Evolutionary conservation across 2,888 invertebrate genomes (phyloP), one percentile per base, ranked within the genome.

Genomic region (Ochropleura plecta): DNA sequence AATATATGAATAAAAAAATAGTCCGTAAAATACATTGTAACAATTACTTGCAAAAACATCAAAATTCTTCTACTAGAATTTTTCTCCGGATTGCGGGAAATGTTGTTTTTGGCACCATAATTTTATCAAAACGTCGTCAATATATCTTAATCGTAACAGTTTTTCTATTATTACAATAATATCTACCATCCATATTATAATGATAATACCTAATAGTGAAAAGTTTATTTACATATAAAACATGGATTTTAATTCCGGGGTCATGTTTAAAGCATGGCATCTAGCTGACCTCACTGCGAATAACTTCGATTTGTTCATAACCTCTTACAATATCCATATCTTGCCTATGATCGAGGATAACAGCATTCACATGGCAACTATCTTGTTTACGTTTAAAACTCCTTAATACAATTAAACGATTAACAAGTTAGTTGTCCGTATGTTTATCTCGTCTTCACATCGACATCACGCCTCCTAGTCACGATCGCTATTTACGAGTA

Each of bases 401-500:
- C 76, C 44, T 57, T 66, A 53, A 55, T 70, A 80, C 69, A 83
- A 83, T 83, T 76, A 78, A 79, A 78, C 64, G 70, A 77, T 79
- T 78, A 85, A 74, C 79, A 82, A 81, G 62, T 70, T 70, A 77
- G 77, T 70, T 72, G 79, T 78, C 76, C 71, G 69, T 66, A 55
- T 81, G 75, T 83, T 83, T 83, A 86, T 86, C 84, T 78, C 73
- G 62, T 78, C 73, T 86, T 82, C 71, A 59, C 78, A 82, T 82
- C 79, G 68, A 76, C 74, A 88, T 88, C 90, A 89, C 87, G 86
- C 78, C 79, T 82, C 53, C 78, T 30, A 79, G 88, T 92, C 91
- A 91, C 92, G 91, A 90, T 87, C 73, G 65, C 72, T 85, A 83
- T 89, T 89, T 88, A 86, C 72, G 63, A 88, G 80, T 85, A 83